Evolutionary conservation across 2,113 vertebrate species (phyloP).

Genomic region (Dissostichus mawsoni): DNA sequence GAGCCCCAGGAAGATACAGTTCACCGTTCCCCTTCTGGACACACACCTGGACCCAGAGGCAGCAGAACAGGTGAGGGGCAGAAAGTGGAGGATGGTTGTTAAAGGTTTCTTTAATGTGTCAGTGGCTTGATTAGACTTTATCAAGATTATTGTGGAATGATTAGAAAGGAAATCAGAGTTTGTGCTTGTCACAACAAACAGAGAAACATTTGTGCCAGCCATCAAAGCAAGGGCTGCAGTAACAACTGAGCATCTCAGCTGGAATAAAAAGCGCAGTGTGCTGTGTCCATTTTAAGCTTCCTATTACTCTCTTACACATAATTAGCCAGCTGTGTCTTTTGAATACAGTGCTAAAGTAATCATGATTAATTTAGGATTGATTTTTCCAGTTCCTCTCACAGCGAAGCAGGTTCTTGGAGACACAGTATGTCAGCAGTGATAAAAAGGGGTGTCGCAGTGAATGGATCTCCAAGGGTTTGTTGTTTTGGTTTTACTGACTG

Average conservation of each 20-base stretch:
- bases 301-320: conserved; percentile 13
- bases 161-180: neutral
- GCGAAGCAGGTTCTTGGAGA: neutral
- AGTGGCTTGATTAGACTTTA: neutral
- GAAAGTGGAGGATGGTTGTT: neutral
- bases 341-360: conserved; percentile 5
- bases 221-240: neutral
- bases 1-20: conserved; percentile 93
- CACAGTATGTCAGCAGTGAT: conserved; percentile 12
- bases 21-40: conserved; percentile 91
- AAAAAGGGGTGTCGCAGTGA: conserved; percentile 23
- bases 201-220: neutral
- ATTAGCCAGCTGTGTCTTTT: conserved; percentile 18
- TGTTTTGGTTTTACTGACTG: conserved; percentile 33
- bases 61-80: conserved; percentile 88
- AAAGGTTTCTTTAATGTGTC: neutral
- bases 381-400: conserved; percentile 15
- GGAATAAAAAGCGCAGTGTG: conserved; percentile 24
- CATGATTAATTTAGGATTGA: conserved; percentile 49
- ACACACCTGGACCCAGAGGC: conserved; percentile 94
- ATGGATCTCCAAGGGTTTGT: conserved; percentile 24
- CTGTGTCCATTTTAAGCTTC: neutral
- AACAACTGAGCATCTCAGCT: neutral
- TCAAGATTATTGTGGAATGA: neutral
- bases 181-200: neutral